phyloP scores from a whole-genome alignment of 2,113 vertebrate genomes.

The Deroptyus accipitrinus region DNA sequence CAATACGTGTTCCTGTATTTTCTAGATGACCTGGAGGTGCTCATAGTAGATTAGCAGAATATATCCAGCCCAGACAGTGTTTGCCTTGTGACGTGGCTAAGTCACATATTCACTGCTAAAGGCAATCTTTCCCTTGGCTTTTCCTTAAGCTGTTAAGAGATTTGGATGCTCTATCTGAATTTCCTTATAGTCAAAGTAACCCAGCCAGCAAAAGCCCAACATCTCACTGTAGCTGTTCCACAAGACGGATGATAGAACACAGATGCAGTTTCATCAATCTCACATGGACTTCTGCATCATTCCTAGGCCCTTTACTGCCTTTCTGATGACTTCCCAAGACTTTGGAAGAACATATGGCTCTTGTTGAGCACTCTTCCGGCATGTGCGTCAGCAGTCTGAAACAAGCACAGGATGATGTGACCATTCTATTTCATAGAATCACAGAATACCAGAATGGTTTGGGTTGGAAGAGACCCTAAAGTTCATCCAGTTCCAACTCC shows the following conservation, averaged over 20 bases:
- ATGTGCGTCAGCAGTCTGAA: not conserved
- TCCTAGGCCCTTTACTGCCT: not conserved
- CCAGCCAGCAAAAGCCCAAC: rapidly evolving
- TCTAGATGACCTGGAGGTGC: rapidly evolving
- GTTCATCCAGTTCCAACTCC: not conserved
- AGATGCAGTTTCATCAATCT: not conserved
- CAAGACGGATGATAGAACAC: not conserved
- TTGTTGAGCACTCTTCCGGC: rapidly evolving
- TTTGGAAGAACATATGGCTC: not conserved
- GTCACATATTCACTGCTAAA: not conserved
- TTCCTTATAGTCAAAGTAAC: not conserved
- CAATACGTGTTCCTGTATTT: not conserved
- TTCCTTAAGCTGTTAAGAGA: not conserved
- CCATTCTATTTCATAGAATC: not conserved
- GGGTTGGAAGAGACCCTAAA: not conserved
- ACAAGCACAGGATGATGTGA: not conserved
- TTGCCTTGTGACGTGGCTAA: rapidly evolving
- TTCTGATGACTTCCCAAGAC: not conserved
- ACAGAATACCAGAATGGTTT: not conserved
- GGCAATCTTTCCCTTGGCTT: not conserved
- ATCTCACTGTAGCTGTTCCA: not conserved
- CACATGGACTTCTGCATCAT: not conserved
- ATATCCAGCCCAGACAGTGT: not conserved
- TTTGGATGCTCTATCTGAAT: not conserved
- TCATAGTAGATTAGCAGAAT: not conserved